phyloP scores from a whole-genome alignment of 2,797 vertebrate species.

The Lepilemur septentrionalis region DNA sequence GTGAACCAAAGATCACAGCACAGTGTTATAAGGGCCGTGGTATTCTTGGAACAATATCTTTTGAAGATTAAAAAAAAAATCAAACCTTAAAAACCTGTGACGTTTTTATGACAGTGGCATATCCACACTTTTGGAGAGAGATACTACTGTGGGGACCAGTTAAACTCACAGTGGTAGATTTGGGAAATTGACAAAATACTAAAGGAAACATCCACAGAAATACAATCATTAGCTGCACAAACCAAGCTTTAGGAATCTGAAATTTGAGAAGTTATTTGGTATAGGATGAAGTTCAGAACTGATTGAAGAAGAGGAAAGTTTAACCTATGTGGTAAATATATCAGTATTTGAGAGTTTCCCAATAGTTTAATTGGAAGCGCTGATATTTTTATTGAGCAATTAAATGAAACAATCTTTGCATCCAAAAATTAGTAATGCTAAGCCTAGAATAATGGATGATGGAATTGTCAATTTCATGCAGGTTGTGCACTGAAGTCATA shows the following conservation, averaged over 20 bases:
- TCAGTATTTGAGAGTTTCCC: background rate
- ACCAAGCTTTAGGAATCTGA: background rate
- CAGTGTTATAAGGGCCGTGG: background rate
- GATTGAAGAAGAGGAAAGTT: background rate
- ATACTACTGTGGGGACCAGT: background rate
- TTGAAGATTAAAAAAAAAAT: background rate
- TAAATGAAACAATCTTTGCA: constrained; percentile 35
- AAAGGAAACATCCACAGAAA: background rate
- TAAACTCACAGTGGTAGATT: background rate
- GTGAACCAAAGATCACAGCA: background rate
- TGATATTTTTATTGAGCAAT: constrained; percentile 22
- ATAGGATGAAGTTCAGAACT: background rate
- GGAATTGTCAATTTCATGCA: background rate
- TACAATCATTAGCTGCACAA: background rate
- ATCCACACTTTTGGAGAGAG: background rate
- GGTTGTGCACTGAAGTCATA: background rate
- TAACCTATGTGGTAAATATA: background rate
- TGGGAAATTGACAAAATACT: background rate
- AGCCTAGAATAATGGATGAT: constrained; percentile 12
- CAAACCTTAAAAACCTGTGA: background rate
- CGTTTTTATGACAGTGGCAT: background rate
- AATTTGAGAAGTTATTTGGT: background rate
- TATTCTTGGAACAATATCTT: background rate
- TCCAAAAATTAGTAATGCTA: constrained; percentile 6
- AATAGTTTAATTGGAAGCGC: background rate